Percentiles rank a stretch among this genome's conserved stretches.
phyloP scores from a whole-genome alignment of 2,113 vertebrate genomes.

The Phylloscopus trochilus region DNA sequence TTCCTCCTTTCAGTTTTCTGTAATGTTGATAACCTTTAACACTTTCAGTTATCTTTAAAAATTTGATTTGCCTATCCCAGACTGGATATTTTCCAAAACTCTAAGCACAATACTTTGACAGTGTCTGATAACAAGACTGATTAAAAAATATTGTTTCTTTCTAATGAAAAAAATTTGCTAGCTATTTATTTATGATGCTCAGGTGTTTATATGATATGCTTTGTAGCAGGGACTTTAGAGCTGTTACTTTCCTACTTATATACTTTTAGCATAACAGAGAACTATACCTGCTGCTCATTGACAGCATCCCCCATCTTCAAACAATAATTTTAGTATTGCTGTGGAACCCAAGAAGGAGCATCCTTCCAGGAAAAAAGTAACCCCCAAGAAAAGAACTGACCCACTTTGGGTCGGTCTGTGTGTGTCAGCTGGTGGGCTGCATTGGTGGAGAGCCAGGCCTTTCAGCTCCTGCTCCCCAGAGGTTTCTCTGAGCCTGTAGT shows the following conservation, averaged over 20 bases:
- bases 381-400: neutral
- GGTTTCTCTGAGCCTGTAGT: neutral
- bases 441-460: neutral
- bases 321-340: neutral
- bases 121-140: neutral
- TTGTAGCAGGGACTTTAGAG: neutral
- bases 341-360: neutral
- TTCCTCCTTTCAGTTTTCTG: neutral
- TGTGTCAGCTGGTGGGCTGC: neutral
- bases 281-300: neutral
- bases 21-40: neutral
- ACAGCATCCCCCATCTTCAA: fast-evolving
- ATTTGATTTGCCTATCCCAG: neutral
- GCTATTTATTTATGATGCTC: neutral
- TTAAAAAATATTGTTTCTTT: neutral
- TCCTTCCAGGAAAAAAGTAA: neutral
- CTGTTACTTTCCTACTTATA: neutral
- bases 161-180: neutral
- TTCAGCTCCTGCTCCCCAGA: neutral
- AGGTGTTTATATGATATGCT: neutral
- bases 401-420: neutral
- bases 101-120: neutral
- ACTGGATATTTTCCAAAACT: neutral
- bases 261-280: neutral
- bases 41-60: neutral